phyloP scores from a whole-genome alignment of 1,140 invertebrate species.

The Thalassaphorura encarpata region DNA sequence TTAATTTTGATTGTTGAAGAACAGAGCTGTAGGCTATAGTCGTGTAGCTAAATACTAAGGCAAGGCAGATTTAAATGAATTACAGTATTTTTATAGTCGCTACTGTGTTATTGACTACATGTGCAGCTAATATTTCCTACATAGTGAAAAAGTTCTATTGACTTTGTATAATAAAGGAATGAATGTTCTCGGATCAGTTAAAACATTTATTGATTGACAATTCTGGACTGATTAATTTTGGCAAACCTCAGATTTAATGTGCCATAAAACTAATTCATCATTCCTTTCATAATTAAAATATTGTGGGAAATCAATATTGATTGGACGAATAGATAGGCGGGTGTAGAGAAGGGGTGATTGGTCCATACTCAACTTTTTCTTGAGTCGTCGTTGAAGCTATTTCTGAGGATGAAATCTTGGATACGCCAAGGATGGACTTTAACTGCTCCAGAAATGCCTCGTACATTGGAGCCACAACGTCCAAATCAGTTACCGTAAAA shows the following conservation, averaged over 20 bases:
- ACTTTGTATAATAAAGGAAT: background rate
- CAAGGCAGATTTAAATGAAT: no score
- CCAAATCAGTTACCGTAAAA: slow-evolving; percentile 66
- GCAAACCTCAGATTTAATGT: background rate
- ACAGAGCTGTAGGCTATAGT: no score
- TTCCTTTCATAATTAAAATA: slow-evolving; percentile 71
- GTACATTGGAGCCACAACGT: slow-evolving; percentile 69
- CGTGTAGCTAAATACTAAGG: no score
- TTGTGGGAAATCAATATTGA: slow-evolving; percentile 68
- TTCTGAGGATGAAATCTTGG: slow-evolving; percentile 36
- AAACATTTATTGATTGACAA: background rate
- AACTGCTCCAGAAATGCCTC: slow-evolving; percentile 62
- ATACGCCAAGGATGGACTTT: slow-evolving; percentile 39
- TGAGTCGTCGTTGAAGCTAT: no score
- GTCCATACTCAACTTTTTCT: no score
- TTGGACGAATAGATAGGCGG: no score
- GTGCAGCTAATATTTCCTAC: no score
- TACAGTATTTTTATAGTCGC: no score
- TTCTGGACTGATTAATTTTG: background rate
- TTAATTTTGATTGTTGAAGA: no score
- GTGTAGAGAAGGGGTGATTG: no score
- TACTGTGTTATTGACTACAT: no score
- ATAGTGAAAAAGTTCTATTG: no score
- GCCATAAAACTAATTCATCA: slow-evolving; percentile 56
- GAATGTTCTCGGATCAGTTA: background rate